Conservation (phyloP, 2,113 vertebrate species). For the Otolemur garnettii region DNA sequence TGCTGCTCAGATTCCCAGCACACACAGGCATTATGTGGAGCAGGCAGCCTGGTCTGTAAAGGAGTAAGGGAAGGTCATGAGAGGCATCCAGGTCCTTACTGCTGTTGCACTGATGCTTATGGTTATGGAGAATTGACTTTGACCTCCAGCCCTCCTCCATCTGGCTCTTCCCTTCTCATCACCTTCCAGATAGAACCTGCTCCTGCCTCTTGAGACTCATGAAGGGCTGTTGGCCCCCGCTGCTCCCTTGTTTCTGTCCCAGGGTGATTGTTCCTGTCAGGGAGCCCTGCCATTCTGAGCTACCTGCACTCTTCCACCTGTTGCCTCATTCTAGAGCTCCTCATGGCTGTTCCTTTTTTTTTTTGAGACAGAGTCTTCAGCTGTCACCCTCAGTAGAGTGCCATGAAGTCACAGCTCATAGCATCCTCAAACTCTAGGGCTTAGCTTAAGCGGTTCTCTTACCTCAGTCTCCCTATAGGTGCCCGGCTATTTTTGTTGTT, state of each 20-base stretch:
- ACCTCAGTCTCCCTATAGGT: no score
- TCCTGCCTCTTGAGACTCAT: neutral
- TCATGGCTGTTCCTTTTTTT: neutral
- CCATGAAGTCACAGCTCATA: no score
- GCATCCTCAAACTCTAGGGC: no score
- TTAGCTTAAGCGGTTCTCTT: no score
- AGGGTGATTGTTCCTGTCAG: neutral
- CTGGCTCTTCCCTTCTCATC: neutral
- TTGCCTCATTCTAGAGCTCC: neutral
- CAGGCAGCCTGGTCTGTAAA: neutral
- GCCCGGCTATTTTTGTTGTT: no score
- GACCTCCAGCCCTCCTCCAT: neutral
- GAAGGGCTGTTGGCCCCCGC: neutral
- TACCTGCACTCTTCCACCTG: neutral
- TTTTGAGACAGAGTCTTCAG: no score
- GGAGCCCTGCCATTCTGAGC: neutral
- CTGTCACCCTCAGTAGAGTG: no score
- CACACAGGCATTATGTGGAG: constrained; percentile 63
- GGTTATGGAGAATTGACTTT: neutral
- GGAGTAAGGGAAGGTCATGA: neutral
- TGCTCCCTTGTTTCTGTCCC: neutral
- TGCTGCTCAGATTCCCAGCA: neutral
- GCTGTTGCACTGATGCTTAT: neutral
- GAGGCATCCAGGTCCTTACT: neutral
- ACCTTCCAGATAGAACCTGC: neutral